Percentiles rank a stretch among this genome's conserved stretches.
Evolutionary conservation across 2,113 vertebrate genomes (phyloP).

Genomic region (Plecotus auritus): DNA sequence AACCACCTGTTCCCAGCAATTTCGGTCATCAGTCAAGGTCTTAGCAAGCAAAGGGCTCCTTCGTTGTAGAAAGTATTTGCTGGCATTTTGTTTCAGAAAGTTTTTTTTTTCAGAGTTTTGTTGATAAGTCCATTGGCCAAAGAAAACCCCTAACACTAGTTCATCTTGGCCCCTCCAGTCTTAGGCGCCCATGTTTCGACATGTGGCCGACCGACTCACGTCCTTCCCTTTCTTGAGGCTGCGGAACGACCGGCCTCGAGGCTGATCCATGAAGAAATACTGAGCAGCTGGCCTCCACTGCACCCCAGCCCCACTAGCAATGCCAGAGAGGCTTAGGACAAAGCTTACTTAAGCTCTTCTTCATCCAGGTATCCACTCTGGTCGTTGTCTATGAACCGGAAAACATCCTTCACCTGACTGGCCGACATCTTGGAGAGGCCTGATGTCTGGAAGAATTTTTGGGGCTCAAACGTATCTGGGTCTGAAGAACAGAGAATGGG

Average conservation of each 20-base stretch:
- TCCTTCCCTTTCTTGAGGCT: background rate
- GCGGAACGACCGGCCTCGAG: fast-evolving
- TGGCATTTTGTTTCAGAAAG: background rate
- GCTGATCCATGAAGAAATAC: background rate
- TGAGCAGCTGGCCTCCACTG: background rate
- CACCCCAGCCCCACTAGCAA: background rate
- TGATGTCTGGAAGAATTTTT: conserved; percentile 95
- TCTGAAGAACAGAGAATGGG: conserved; percentile 79
- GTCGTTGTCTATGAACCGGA: conserved; percentile 91
- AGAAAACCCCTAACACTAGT: background rate
- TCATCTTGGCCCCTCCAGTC: background rate
- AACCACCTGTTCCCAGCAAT: background rate
- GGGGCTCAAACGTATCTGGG: conserved; percentile 93
- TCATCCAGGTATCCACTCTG: conserved; percentile 95
- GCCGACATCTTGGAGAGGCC: conserved; percentile 93
- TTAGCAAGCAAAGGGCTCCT: background rate
- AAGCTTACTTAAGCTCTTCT: conserved; percentile 92
- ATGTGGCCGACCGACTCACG: fast-evolving
- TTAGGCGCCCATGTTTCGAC: background rate
- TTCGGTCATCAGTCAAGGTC: background rate
- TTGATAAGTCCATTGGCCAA: background rate
- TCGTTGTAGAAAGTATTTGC: background rate
- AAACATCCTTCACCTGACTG: conserved; percentile 91
- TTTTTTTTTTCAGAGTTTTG: background rate
- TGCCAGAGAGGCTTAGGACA: background rate